These are phyloP conservation scores for Pampus argenteus DNA, from an alignment of 2,797 vertebrate genomes.

Conservation along the genomic window DNA sequence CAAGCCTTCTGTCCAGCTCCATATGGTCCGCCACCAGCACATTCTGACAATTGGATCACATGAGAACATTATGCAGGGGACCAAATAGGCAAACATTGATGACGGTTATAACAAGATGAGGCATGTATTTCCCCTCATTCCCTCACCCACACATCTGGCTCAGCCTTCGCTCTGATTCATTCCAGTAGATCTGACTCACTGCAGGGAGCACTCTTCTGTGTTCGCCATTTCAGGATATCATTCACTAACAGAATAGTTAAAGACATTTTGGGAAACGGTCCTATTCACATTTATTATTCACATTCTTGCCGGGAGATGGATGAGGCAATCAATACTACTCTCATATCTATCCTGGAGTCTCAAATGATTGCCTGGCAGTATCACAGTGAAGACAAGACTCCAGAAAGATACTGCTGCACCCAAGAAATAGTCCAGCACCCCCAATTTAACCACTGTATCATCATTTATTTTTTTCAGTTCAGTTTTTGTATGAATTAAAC, in stretches of 20 bases:
- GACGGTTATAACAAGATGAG: conserved; percentile 48
- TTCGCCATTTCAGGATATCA: conserved; percentile 14
- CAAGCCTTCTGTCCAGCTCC: conserved; percentile 33
- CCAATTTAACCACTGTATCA: background rate
- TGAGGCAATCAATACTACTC: background rate
- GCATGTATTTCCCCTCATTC: conserved; percentile 39
- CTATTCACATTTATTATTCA: background rate
- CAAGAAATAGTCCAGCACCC: background rate
- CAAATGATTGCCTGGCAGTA: background rate
- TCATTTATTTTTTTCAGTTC: background rate
- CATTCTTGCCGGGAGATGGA: background rate
- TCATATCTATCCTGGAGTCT: background rate
- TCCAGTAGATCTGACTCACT: conserved; percentile 37
- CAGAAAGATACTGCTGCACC: too few species aligned
- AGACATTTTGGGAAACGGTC: conserved; percentile 2
- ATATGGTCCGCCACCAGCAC: conserved; percentile 2
- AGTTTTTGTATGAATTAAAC: background rate
- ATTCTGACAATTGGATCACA: conserved; percentile 27
- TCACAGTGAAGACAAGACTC: background rate
- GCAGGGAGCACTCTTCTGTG: background rate
- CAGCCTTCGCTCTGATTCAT: conserved; percentile 45
- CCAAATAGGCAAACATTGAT: conserved; percentile 47
- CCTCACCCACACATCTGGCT: conserved; percentile 67
- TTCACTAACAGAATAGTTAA: conserved; percentile 3
- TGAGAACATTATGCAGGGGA: background rate